Base-by-base conservation (phyloP, 2,113 vertebrate species). In the Polypterus bichir region DNA sequence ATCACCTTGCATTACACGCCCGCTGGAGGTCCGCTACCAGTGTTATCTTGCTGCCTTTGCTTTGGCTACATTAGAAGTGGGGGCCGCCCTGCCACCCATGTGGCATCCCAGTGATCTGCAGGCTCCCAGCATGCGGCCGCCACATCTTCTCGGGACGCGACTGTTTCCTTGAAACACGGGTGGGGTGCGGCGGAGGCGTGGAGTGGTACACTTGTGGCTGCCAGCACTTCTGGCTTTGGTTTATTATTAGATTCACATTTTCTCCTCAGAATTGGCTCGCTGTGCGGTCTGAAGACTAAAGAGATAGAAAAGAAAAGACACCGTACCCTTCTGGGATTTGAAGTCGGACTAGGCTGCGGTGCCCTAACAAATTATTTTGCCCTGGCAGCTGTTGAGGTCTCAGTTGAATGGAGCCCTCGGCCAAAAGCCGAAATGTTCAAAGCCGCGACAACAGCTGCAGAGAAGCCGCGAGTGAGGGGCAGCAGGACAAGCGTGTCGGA, bases 201-300 rank as follows among this genome's bases (percentile, higher is more conserved):
- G 27, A 27, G 27, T 27, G 27, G 27, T 79, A 77, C 63, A 66
- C 66, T 69, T 57, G 59, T 67, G 60, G 49, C 66, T 67, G 68
- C 64, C 66, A 62, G 59, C 61, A 66, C 74, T 76, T 71, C 66
- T 69, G 68, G 66, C 62, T 10, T 60, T 65, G 69, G 69, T 77
- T 77, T 73, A 70, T 72, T 71, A 75, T 75, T 67, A 71, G 68
- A 66, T 78, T 77, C 68, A 61, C 63, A 75, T 74, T 71, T 77
- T 70, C 74, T 72, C 73, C 72, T 68, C 65, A 68, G 71, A 69
- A 62, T 70, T 71, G 69, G 60, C 62, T 55, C 56, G 45, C 11
- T n/a, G 58, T 55, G 63, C 59, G 60, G 60, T 60, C 61, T 47
- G 54, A 65, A 46, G 58, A 64, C 61, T 47, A 53, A 65, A 46